Evolutionary conservation across 2,797 vertebrate genomes (phyloP), one percentile per base, ranked within the genome.

Genomic region (Fistularia commersonii): DNA sequence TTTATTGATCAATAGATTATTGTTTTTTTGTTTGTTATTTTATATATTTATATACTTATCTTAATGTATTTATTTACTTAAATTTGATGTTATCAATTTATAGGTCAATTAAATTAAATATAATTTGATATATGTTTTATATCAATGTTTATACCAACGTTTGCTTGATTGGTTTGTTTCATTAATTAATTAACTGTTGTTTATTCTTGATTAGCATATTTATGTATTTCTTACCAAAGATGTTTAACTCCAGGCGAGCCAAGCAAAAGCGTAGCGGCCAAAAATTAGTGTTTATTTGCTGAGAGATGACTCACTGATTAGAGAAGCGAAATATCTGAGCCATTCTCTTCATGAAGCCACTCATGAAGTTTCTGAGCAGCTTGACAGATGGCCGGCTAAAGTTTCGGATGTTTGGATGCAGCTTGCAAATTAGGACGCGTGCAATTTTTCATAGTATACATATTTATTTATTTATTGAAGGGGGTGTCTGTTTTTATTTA

Each of bases 401-500:
- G 52, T 59, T 65, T 40, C 3, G 31, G 54, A 36, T 44, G 38
- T 64, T 69, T 36, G 36, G 47, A 50, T 62, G 59, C 46, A 58
- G 63, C 62, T 76, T 45, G 61, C 43, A 69, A 67, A 56, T 49
- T 4, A 15, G 23, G 35, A 55, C 61, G 60, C 3, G 11, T 23
- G 1, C 45, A 39, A 12, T 59, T 48, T 71, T 48, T 54, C 32
- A 32, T 37, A 47, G 7, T 38, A 36, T 52, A 48, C 33, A 10
- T 48, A 10, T 37, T 33, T 32, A 12, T 41, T 11, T 60, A 51
- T 56, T 49, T 9, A n/a, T n/a, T n/a, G n/a, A n/a, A n/a, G 6
- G 23, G 35, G 49, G 8, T 63, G 59, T 66, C 54, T 58, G 53
- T 78, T 69, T 70, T 44, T 72, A 66, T 82, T 70, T 79, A 76